A percentile compares a stretch with the other conserved stretches of the same genome.
These are phyloP conservation scores for Oikopleura dioica DNA, from an alignment of 23 tunicate species.

Conservation along the genomic window DNA sequence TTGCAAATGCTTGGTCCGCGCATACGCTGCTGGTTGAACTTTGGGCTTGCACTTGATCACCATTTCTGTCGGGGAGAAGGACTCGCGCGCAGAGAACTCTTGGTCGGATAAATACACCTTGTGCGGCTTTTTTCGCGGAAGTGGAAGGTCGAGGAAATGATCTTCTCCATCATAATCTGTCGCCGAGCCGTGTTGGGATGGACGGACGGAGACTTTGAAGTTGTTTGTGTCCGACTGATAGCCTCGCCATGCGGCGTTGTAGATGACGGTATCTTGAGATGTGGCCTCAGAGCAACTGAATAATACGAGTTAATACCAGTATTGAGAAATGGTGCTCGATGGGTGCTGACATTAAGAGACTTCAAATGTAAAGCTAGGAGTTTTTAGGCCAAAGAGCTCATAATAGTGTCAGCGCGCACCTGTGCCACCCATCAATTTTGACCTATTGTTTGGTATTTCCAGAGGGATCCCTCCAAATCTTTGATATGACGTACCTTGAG, in stretches of 20 bases:
- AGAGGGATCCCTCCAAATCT: no score
- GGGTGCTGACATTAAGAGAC: conserved; percentile 8
- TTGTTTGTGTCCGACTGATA: background rate
- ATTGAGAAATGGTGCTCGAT: no score
- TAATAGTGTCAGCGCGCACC: no score
- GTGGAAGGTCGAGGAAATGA: background rate
- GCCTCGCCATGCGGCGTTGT: background rate
- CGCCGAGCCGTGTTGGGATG: background rate
- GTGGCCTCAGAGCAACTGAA: conserved; percentile 13
- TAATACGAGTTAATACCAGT: no score
- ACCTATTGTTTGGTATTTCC: no score
- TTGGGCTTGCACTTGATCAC: background rate
- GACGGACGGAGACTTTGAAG: background rate
- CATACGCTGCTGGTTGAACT: conserved; percentile 1
- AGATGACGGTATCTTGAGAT: conserved; percentile 1
- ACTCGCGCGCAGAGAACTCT: background rate
- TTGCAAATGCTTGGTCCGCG: background rate
- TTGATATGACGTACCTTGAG: no score
- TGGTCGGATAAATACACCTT: background rate
- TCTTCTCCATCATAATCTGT: background rate
- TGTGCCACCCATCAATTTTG: no score
- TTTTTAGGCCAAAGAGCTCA: no score
- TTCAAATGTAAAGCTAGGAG: no score
- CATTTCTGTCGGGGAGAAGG: background rate
- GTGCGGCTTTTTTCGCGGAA: background rate